phyloP scores from a whole-genome alignment of 2,113 vertebrate genomes.

The Tamias sibiricus region DNA sequence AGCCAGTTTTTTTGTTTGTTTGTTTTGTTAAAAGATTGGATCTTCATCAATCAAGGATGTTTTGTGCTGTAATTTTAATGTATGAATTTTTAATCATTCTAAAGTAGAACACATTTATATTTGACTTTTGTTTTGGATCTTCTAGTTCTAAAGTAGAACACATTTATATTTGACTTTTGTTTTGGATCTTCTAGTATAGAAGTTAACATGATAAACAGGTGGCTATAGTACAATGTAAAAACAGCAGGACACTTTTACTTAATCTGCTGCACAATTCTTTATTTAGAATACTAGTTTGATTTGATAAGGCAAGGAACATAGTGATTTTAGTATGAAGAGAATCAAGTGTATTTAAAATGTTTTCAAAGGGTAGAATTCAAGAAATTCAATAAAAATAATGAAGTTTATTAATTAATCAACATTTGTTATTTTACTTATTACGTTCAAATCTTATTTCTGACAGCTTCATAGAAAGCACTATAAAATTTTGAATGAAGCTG shows the following conservation, averaged over 20 bases:
- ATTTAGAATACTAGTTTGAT: not conserved
- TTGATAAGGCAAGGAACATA: not conserved
- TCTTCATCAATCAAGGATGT: not conserved
- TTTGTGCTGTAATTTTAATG: not conserved
- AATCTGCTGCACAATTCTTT: not conserved
- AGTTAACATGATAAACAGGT: not conserved
- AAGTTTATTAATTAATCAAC: slow-evolving; percentile 1
- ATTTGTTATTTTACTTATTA: slow-evolving; percentile 47
- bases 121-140: too few species aligned
- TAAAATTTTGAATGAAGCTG: not conserved
- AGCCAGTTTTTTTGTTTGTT: not conserved
- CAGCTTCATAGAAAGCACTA: not conserved
- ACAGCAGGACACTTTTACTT: not conserved
- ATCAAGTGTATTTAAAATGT: slow-evolving; percentile 41
- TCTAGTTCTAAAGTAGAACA: not conserved
- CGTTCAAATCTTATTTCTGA: slow-evolving; percentile 54
- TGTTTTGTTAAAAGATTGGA: not conserved
- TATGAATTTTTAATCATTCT: not conserved
- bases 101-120: not conserved
- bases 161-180: not conserved
- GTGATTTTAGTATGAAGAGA: slow-evolving; percentile 8
- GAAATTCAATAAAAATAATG: not conserved
- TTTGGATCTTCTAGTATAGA: not conserved
- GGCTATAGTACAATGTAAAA: not conserved
- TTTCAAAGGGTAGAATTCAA: not conserved